Base-by-base conservation (phyloP, 2,113 vertebrate genomes). In the Dinomys branickii region DNA sequence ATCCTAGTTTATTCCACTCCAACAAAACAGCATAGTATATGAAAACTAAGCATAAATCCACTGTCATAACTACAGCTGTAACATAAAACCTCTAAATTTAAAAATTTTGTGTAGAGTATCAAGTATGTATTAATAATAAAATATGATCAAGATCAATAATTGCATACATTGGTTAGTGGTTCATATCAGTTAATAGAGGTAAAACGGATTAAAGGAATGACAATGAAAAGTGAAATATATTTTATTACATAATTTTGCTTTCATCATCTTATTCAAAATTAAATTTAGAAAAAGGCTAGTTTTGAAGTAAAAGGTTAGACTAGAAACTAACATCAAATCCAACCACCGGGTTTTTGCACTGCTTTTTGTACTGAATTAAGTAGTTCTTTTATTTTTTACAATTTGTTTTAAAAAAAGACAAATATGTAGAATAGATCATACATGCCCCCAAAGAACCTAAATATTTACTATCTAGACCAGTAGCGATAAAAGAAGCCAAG, bases 21-120 rank as follows among this genome's bases (percentile, higher is more conserved):
- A 85, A 65, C 28, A 65, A 78, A 94, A 56, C 5, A 44, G 54
- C 22, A 56, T 24, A 93, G 16, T 47, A 4, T 59, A 9, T 87
- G 56, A 92, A 47, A 96, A 89, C 7, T 44, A 90, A 82, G 35
- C 86, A 11, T 22, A 90, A 89, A 90, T 50, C 87, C 33, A 90
- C 95, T 33, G 16, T 75, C 89, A 85, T 75, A 84, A 87, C 38
- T 61, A 88, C 3, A 77, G 52, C 63, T 7, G 41, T 80, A 54
- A 58, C 38, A 41, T 33, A 67, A 6, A 82, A 3, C 3, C 71
- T 85, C n/a, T 96, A n/a, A 92, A 81, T 75, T 47, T 54, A 35
- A 92, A 41, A 58, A 44, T 20, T 91, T 59, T 90, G 30, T 41
- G 9, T 80, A 20, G 20, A 47, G 7, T 47, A 0, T 87, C 7